phyloP scores from a whole-genome alignment of 1,140 invertebrate genomes.

The Telenomus remus region DNA sequence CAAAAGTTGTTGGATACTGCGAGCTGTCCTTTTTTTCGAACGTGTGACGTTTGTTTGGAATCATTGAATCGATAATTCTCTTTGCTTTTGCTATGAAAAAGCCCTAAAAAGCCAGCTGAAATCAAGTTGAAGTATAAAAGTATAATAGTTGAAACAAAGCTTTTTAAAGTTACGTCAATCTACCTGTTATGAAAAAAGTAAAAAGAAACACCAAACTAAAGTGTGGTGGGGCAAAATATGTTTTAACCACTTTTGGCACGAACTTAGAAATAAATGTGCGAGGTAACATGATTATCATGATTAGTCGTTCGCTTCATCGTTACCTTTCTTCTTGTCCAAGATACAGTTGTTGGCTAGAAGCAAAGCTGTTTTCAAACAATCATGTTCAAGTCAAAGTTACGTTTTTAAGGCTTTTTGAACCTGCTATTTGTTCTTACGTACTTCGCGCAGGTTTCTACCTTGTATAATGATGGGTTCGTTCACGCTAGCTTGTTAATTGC shows the following conservation, averaged over 20 bases:
- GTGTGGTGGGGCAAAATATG: no score
- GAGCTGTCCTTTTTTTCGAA: no score
- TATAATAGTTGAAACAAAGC: constrained; percentile 36
- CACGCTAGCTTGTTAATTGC: constrained; percentile 37
- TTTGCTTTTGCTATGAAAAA: constrained; percentile 63
- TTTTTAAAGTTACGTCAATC: constrained; percentile 17
- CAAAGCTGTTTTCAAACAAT: constrained; percentile 73
- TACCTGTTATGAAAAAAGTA: background rate
- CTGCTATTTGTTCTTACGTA: constrained; percentile 32
- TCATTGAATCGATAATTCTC: constrained; percentile 19
- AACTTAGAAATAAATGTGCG: constrained; percentile 51
- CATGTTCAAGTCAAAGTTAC: constrained; percentile 63
- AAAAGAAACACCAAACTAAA: background rate
- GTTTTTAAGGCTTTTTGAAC: constrained; percentile 47
- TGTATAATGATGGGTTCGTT: constrained; percentile 44
- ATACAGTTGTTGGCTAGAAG: constrained; percentile 72
- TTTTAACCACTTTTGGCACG: constrained; percentile 50
- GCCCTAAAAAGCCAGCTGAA: constrained; percentile 65
- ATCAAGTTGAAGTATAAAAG: constrained; percentile 31
- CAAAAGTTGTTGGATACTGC: no score
- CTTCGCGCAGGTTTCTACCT: background rate
- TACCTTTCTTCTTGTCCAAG: constrained; percentile 75
- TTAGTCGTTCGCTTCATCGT: constrained; percentile 64
- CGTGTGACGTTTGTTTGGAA: no score
- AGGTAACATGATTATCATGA: constrained; percentile 56